These are phyloP conservation scores for Phoronis australis DNA, from an alignment of 2,888 invertebrate species.

Conservation along the genomic window DNA sequence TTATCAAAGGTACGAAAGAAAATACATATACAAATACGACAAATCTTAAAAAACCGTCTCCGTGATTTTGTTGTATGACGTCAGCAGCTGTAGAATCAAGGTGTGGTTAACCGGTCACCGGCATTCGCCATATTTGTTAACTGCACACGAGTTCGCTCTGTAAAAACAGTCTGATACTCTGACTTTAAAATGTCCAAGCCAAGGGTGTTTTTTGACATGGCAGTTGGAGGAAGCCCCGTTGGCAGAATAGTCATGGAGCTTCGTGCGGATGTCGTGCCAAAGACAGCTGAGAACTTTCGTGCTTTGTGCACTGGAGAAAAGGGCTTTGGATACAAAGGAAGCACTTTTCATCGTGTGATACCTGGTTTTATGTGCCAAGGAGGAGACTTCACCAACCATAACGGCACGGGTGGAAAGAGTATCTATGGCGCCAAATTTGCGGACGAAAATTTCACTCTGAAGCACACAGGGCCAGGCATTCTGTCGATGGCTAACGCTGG, in stretches of 20 bases:
- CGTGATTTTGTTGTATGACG: too few relatives aligned
- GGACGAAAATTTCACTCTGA: slow-evolving; percentile 94
- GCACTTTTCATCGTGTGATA: slow-evolving; percentile 50
- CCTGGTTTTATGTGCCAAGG: slow-evolving; percentile 47
- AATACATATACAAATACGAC: too few relatives aligned
- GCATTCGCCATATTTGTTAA: too few relatives aligned
- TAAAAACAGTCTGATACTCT: too few relatives aligned
- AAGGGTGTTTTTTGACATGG: slow-evolving; percentile 83
- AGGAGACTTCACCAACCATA: slow-evolving; percentile 40
- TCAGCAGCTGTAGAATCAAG: too few relatives aligned
- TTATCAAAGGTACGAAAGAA: too few relatives aligned
- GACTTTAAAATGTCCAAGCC: slow-evolving; percentile 54
- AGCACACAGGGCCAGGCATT: slow-evolving; percentile 87
- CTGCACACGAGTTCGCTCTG: too few relatives aligned
- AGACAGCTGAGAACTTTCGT: slow-evolving; percentile 83
- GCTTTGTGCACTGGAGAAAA: slow-evolving; percentile 78
- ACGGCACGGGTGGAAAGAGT: slow-evolving; percentile 73
- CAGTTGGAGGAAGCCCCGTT: slow-evolving; percentile 69
- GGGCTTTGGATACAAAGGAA: slow-evolving; percentile 53
- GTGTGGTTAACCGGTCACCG: too few relatives aligned
- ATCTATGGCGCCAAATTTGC: slow-evolving; percentile 94
- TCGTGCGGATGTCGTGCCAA: too few relatives aligned
- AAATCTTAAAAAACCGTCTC: too few relatives aligned
- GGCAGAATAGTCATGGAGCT: slow-evolving; percentile 88
- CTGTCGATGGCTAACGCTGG: too few relatives aligned